Evolutionary conservation across 1,140 invertebrate species (phyloP).

Genomic region (Caenorhabditis remanei): DNA sequence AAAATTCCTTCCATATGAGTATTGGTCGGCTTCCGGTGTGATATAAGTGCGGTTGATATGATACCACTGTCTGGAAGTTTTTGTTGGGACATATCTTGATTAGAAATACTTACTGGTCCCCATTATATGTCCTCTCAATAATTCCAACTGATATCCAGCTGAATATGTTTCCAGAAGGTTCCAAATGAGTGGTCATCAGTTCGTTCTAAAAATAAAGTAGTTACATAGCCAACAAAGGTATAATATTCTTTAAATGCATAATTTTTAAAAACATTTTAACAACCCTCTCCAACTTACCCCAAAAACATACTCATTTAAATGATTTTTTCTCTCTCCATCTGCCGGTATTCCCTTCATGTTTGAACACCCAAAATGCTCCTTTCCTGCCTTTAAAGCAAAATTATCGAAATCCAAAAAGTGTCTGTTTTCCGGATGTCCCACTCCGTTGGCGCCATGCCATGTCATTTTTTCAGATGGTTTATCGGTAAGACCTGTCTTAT

Average conservation of each 20-base stretch:
- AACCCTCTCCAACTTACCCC: neutral
- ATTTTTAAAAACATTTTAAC: no score
- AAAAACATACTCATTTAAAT: constrained; percentile 43
- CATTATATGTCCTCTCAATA: constrained; percentile 27
- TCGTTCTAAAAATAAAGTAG: neutral
- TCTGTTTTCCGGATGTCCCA: neutral
- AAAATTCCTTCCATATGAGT: neutral
- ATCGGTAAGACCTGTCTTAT: neutral
- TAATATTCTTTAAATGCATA: no score
- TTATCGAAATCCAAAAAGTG: constrained; percentile 40
- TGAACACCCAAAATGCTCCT: neutral
- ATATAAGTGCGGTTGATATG: constrained; percentile 17
- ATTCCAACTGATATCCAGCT: constrained; percentile 37
- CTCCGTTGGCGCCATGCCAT: neutral
- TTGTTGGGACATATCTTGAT: neutral
- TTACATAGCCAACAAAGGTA: no score
- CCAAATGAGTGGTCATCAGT: constrained; percentile 31
- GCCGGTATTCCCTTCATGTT: neutral
- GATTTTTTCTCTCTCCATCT: constrained; percentile 34
- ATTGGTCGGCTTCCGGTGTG: neutral
- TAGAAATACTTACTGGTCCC: neutral
- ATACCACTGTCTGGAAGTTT: constrained; percentile 9
- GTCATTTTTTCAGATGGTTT: constrained; percentile 6
- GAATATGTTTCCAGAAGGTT: constrained; percentile 22
- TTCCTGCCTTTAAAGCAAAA: neutral